These are phyloP conservation scores for Agonopterix alstromeriana DNA, from an alignment of 2,888 invertebrate genomes.

Conservation along the genomic window DNA sequence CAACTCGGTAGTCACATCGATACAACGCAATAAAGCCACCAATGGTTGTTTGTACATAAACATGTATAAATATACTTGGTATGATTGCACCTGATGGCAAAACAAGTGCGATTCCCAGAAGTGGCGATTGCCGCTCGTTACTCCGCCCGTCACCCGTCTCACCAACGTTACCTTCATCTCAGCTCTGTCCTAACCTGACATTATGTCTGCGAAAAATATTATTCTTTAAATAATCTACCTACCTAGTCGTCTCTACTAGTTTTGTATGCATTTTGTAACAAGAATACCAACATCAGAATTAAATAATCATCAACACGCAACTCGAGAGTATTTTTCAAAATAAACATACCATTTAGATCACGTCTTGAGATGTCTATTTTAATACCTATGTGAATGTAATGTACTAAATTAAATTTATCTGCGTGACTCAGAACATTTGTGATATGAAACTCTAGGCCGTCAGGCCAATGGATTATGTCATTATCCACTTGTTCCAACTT, in stretches of 20 bases:
- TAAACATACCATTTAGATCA: too few species aligned
- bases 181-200: too few species aligned
- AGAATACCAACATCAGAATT: too few species aligned
- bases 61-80: constrained; percentile 16
- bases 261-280: too few species aligned
- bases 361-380: too few species aligned
- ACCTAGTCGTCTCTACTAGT: not conserved
- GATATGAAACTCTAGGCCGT: constrained; percentile 41
- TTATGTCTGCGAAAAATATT: too few species aligned
- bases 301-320: too few species aligned
- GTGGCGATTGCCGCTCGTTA: constrained; percentile 44
- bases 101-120: constrained; percentile 54
- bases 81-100: constrained; percentile 51
- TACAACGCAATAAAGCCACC: not conserved
- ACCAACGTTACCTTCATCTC: not conserved
- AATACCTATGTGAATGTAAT: not conserved
- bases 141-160: constrained; percentile 13
- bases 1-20: not conserved
- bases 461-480: constrained; percentile 50
- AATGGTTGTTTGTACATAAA: not conserved
- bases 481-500: constrained; percentile 46
- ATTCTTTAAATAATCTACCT: constrained; percentile 1
- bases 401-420: constrained; percentile 29
- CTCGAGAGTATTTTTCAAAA: too few species aligned
- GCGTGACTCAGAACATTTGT: constrained; percentile 46